Evolutionary conservation across 2,797 vertebrate genomes (phyloP).

Genomic region (Chlorospingus flavigularis): DNA sequence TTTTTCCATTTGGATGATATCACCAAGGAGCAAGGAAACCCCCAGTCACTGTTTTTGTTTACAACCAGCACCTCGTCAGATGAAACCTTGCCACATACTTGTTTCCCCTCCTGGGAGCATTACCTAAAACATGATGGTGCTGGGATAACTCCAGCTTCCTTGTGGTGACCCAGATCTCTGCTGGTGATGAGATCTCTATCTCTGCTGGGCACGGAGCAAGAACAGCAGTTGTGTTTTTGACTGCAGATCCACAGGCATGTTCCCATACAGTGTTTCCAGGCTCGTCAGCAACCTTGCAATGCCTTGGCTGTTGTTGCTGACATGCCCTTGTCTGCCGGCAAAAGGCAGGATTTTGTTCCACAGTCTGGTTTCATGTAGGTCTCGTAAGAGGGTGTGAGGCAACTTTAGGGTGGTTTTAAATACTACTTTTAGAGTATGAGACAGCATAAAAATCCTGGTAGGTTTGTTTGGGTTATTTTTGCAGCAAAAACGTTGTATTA

Average conservation of each 20-base stretch:
- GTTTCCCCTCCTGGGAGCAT: neutral
- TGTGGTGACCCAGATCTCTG: slow-evolving; percentile 38
- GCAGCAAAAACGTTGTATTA: neutral
- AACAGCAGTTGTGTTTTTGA: neutral
- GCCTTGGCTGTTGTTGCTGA: neutral
- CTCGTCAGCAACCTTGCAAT: neutral
- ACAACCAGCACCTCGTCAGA: neutral
- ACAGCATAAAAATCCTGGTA: neutral
- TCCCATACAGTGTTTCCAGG: neutral
- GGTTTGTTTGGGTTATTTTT: neutral
- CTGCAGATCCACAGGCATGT: rapidly evolving
- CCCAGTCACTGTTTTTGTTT: neutral
- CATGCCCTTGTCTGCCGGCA: neutral
- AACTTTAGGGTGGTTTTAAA: neutral
- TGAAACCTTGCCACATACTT: neutral
- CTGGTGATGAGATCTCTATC: neutral
- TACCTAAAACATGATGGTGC: neutral
- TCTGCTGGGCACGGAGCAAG: rapidly evolving
- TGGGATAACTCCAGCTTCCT: slow-evolving; percentile 12
- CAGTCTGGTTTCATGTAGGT: neutral
- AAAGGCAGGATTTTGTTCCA: neutral
- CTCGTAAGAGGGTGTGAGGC: neutral
- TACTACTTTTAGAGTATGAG: neutral
- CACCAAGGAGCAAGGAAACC: neutral
- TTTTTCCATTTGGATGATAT: neutral